Evolutionary conservation across 2,113 vertebrate genomes (phyloP).

Genomic region (Manacus vitellinus): DNA sequence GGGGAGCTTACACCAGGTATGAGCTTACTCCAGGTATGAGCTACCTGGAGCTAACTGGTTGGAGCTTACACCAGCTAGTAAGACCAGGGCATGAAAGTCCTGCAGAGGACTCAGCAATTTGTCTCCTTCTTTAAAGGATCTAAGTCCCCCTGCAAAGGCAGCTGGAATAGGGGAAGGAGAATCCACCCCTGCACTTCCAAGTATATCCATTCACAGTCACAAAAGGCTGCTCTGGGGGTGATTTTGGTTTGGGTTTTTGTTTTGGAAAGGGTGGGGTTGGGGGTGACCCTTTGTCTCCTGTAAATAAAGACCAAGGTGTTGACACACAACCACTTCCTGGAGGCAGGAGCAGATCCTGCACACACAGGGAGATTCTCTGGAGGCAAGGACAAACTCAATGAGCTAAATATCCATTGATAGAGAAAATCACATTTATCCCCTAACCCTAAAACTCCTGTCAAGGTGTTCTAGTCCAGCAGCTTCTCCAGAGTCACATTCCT

Average conservation of each 20-base stretch:
- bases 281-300: neutral
- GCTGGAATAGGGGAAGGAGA: neutral
- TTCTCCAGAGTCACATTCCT: neutral
- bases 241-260: neutral
- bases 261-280: neutral
- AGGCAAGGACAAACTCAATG: neutral
- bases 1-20: neutral
- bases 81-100: neutral
- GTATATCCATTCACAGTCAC: neutral
- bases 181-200: neutral
- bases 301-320: neutral
- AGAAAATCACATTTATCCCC: neutral
- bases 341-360: neutral
- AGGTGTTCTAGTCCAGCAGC: neutral
- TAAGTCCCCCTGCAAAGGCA: neutral
- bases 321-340: fast-evolving
- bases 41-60: neutral
- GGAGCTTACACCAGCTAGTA: neutral
- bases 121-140: neutral
- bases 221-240: neutral
- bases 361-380: neutral
- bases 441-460: neutral
- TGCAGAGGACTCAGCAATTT: neutral
- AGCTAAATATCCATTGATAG: neutral
- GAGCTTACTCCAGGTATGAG: neutral